Base-by-base conservation (phyloP, 2,113 vertebrate species). In the Tragelaphus imberbis region DNA sequence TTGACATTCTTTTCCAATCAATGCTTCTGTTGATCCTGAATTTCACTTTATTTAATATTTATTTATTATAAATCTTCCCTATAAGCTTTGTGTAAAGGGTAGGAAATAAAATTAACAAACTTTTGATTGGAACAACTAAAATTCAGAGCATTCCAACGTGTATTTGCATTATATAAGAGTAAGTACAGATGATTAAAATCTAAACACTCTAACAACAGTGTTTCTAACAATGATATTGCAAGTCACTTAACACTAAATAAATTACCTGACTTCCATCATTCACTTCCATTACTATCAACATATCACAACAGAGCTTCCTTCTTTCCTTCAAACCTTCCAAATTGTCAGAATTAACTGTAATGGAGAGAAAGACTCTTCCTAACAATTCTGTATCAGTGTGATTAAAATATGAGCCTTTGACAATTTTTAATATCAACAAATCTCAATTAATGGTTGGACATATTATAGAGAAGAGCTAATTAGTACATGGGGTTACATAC, bases 21-120 rank as follows among this genome's bases (percentile, higher is more conserved):
- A 27, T 61, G 59, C 63, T 90, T 95, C 89, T 77, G 40, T 49
- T 84, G 21, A 68, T 56, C 10, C n/a, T 88, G 40, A 92, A 55
- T 96, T 96, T 92, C 47, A 91, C 51, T 92, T 90, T 84, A 85
- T 61, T 94, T 80, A 93, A 93, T 65, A 79, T 84, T 94, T 79
- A 97, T 75, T 85, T 96, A 30, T 30, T 96, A 0, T 30, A 96
- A 93, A 68, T 94, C 77, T 84, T 84, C 55, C 53, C n/a, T 36
- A 27, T 84, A 56, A 84, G 21, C 19, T 94, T 53, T 84, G 55
- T 7, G 5, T 44, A 95, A 88, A 94, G 19, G 65, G 7, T 65
- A 15, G 17, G 11, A 17, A 96, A 68, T 91, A 75, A 94, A 95
- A 92, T n/a, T 25, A 77, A 75, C 9, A 61, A 79, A 58, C 51